These are phyloP conservation scores for Ctenodactylus gundi DNA, from an alignment of 2,113 vertebrate genomes.

Conservation along the genomic window DNA sequence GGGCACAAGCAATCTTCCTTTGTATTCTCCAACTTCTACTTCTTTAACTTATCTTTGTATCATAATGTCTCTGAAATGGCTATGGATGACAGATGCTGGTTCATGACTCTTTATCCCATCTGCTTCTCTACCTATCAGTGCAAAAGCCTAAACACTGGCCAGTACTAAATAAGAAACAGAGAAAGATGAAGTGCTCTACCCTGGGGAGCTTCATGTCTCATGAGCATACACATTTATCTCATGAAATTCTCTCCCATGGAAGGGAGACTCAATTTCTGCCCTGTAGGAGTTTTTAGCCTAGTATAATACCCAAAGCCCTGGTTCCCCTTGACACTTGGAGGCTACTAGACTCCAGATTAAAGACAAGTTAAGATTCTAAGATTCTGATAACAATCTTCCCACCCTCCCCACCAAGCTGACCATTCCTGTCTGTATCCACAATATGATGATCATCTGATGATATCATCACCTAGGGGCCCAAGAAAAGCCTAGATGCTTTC, in stretches of 20 bases:
- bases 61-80: neutral
- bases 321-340: neutral
- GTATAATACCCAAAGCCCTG: neutral
- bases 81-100: neutral
- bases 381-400: neutral
- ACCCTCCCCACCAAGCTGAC: neutral
- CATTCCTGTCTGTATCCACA: neutral
- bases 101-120: neutral
- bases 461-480: neutral
- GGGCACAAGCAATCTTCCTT: slow-evolving; percentile 3
- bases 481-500: neutral
- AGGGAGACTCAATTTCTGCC: neutral
- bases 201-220: neutral
- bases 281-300: neutral
- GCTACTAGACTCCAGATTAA: neutral
- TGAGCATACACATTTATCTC: neutral
- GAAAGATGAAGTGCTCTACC: neutral
- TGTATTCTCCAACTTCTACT: neutral
- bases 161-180: neutral
- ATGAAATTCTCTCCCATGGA: neutral
- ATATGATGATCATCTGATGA: neutral
- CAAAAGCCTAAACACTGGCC: neutral
- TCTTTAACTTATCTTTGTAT: neutral
- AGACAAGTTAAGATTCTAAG: neutral
- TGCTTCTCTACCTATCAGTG: neutral